Evolutionary conservation across 2,888 invertebrate species (phyloP).

Genomic region (Brenthis ino): DNA sequence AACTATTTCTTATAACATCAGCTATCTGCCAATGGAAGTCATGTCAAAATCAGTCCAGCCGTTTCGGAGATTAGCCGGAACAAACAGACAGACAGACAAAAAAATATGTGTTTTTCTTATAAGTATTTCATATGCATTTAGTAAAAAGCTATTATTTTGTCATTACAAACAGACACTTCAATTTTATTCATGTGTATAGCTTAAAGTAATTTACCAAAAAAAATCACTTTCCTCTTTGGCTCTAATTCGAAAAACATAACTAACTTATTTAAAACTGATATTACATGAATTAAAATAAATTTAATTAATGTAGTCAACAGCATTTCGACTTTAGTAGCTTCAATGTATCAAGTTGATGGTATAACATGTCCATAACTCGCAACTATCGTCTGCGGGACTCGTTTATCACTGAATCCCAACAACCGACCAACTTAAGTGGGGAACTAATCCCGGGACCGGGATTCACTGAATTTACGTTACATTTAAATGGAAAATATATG

Average conservation of each 20-base stretch:
- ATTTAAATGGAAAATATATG: slow-evolving; percentile 21
- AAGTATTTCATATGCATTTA: too few species aligned
- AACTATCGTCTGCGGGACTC: slow-evolving; percentile 30
- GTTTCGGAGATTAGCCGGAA: background rate
- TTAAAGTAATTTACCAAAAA: too few species aligned
- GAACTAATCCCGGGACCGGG: slow-evolving; percentile 37
- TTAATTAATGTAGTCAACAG: background rate
- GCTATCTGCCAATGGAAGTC: too few species aligned
- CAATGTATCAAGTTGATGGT: slow-evolving; percentile 13
- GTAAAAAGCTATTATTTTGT: too few species aligned
- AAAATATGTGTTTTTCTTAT: too few species aligned
- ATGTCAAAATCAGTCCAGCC: too few species aligned
- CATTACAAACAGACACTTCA: too few species aligned
- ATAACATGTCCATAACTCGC: slow-evolving; percentile 6
- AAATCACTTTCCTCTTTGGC: too few species aligned
- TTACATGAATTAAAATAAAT: slow-evolving; percentile 8
- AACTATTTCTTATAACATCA: too few species aligned
- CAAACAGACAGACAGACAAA: too few species aligned
- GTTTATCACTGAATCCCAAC: slow-evolving; percentile 38
- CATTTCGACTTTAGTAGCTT: slow-evolving; percentile 3
- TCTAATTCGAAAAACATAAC: too few species aligned
- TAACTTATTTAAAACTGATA: background rate
- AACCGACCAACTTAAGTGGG: slow-evolving; percentile 40
- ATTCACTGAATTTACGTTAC: slow-evolving; percentile 30
- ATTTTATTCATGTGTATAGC: too few species aligned